Base-by-base conservation (phyloP, 2,888 invertebrate species). In the Heliconius hortense region DNA sequence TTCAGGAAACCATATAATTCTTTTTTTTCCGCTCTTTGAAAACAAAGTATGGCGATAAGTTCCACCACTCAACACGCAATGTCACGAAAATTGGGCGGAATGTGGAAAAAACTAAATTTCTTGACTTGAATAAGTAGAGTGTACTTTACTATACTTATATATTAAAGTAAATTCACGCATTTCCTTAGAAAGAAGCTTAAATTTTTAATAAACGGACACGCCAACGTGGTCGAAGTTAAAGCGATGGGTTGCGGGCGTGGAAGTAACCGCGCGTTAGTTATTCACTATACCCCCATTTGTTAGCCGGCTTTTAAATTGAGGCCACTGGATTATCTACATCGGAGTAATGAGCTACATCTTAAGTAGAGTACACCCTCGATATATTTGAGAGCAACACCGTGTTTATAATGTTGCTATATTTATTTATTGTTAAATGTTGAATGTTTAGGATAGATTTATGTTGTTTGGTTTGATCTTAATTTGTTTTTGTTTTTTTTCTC, bases 261-360 rank as follows among this genome's bases (percentile, higher is more conserved):
- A 79, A 80, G 82, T 80, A 90, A 92, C 92, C 92, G 85, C 88
- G 81, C 85, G 88, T 93, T 91, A 92, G 88, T 93, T 93, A 92
- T 87, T 83, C 84, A 81, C 86, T 87, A 88, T 93, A 93, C 93
- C 93, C 88, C 92, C 92, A 93, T 93, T 93, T 90, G 88, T 93
- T 87, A 84, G 81, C 82, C 82, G 85, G 82, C 87, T 91, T 92
- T 90, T 90, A 92, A 91, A 93, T 90, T 87, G 87, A 89, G 86
- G 87, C 86, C 86, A 82, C 67, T 67, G 75, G 75, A 77, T 80
- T 79, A 79, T 81, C 75, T 77, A 77, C 72, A 66, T 74, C 70
- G 66, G 71, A 77, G 74, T 74, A 78, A 77, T 77, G 75, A 72
- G 62, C 31, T 63, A 72, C 72, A 75, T 72, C 77, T 76, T 48